Conservation (phyloP, 2,888 invertebrate genomes). For the Campoplex capitator region DNA sequence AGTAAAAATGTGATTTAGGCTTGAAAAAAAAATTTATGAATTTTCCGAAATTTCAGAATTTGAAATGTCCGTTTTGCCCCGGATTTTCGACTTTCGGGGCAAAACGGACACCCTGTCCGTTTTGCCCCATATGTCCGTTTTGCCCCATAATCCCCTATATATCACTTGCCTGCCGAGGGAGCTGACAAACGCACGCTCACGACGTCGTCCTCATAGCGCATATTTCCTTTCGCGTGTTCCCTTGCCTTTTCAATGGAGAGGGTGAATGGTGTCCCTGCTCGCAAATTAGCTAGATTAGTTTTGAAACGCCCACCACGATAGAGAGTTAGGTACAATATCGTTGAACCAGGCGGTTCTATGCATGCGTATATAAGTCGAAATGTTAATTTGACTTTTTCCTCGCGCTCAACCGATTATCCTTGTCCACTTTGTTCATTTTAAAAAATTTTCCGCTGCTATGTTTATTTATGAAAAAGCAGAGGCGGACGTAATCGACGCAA, state of each 20-base stretch:
- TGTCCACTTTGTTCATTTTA: too few relatives aligned
- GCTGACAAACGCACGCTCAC: conserved; percentile 67
- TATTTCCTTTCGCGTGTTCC: conserved; percentile 62
- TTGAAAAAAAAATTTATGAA: too few relatives aligned
- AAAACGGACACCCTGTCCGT: too few relatives aligned
- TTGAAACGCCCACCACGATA: conserved; percentile 43
- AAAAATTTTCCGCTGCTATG: neutral
- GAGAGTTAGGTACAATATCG: conserved; percentile 21
- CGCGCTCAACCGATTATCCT: too few relatives aligned
- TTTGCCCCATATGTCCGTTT: too few relatives aligned
- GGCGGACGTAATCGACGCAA: neutral
- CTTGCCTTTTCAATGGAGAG: conserved; percentile 8
- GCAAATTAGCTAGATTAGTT: conserved; percentile 69
- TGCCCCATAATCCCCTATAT: conserved; percentile 64
- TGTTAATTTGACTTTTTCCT: neutral
- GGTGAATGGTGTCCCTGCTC: conserved; percentile 50
- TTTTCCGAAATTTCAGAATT: too few relatives aligned
- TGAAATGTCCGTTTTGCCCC: too few relatives aligned
- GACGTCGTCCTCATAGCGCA: conserved; percentile 44
- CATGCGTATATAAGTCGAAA: neutral
- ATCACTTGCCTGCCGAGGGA: conserved; percentile 60
- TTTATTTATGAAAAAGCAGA: neutral
- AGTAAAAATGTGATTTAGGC: too few relatives aligned
- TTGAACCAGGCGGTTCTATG: conserved; percentile 33
- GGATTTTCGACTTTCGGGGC: too few relatives aligned